These are phyloP conservation scores for Rhynchotus rufescens DNA, from an alignment of 2,797 vertebrate genomes.

Conservation along the genomic window DNA sequence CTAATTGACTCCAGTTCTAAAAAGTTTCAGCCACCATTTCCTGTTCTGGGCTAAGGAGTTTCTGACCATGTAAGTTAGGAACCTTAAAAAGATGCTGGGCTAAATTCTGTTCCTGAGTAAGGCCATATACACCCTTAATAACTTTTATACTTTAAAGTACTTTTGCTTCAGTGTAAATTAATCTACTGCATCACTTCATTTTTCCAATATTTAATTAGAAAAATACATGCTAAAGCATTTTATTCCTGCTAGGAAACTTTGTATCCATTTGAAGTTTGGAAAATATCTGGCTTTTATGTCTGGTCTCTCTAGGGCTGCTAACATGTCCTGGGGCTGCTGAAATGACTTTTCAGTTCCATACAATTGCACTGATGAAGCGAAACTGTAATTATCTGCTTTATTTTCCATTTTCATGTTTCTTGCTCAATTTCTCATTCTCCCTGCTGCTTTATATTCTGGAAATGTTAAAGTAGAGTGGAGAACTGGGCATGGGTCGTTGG, in stretches of 20 bases:
- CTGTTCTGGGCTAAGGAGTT: not conserved
- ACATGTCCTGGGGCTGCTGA: not conserved
- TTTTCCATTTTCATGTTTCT: slow-evolving; percentile 16
- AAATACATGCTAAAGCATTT: slow-evolving; percentile 50
- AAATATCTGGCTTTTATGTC: slow-evolving; percentile 50
- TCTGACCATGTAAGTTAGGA: not conserved
- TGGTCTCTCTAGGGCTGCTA: not conserved
- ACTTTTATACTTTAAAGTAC: not conserved
- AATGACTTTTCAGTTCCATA: slow-evolving; percentile 39
- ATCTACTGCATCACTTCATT: slow-evolving; percentile 6
- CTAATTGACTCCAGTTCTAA: slow-evolving; percentile 54
- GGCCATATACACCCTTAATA: not conserved
- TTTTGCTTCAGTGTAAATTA: not conserved
- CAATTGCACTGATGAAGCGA: not conserved
- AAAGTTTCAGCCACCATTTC: not conserved
- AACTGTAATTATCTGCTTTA: slow-evolving; percentile 33
- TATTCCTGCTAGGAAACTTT: slow-evolving; percentile 40
- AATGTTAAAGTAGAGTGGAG: not conserved
- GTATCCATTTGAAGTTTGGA: slow-evolving; percentile 31
- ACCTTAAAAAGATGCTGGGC: not conserved
- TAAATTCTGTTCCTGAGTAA: not conserved
- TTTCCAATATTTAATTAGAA: slow-evolving; percentile 59
- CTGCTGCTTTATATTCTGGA: not conserved
- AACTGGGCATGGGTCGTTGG: not conserved
- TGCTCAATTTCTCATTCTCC: not conserved